phyloP scores from a whole-genome alignment of 2,113 vertebrate genomes.

The Pteruthius melanotis region DNA sequence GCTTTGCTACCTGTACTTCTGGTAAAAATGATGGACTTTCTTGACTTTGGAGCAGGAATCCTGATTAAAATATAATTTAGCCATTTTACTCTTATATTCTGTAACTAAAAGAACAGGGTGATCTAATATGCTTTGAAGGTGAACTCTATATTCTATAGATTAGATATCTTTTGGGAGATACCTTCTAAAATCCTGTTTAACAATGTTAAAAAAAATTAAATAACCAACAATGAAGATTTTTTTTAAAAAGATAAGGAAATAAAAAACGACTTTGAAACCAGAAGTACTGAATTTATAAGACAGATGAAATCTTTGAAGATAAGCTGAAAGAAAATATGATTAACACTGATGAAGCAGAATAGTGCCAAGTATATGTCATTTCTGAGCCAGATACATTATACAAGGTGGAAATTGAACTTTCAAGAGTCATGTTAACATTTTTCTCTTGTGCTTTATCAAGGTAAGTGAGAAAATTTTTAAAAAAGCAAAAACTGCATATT shows the following conservation, averaged over 20 bases:
- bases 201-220: constrained; percentile 12
- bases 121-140: constrained; percentile 42
- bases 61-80: constrained; percentile 31
- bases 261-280: constrained; percentile 3
- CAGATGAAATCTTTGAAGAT: constrained; percentile 12
- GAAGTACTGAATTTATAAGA: not conserved
- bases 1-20: constrained; percentile 15
- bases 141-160: not conserved
- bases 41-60: constrained; percentile 44
- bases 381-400: constrained; percentile 33
- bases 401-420: constrained; percentile 53
- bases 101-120: constrained; percentile 6
- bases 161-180: constrained; percentile 33
- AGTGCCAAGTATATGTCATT: constrained; percentile 38
- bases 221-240: constrained; percentile 5
- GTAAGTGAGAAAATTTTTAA: constrained; percentile 10
- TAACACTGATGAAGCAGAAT: constrained; percentile 16
- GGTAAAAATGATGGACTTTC: constrained; percentile 30
- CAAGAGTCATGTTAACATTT: constrained; percentile 54
- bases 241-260: not conserved
- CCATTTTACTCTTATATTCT: constrained; percentile 34
- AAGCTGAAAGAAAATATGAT: constrained; percentile 57
- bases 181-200: constrained; percentile 32
- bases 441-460: constrained; percentile 32
- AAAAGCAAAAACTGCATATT: not conserved